Evolutionary conservation across 2,113 vertebrate genomes (phyloP), one percentile per base, ranked within the genome.

Genomic region (Willisornis vidua): DNA sequence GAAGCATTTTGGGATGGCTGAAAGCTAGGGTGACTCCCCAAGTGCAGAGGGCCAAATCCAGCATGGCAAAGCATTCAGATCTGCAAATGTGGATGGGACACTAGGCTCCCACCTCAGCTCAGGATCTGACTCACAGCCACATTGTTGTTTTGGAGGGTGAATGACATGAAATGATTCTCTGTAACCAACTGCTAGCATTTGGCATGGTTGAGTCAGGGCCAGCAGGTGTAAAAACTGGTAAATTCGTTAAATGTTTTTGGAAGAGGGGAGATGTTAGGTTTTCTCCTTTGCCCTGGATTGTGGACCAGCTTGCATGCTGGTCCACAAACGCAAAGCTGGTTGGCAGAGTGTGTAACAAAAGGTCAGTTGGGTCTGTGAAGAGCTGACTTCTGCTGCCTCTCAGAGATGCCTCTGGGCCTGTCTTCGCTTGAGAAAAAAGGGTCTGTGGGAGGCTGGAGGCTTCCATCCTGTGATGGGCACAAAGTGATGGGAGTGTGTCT

Each of bases 11-110:
- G 74, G 37, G 33, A 12, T 59, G 37, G 19, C 52, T 54, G 75
- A 61, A 61, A 79, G n/a, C 25, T 86, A 45, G 37, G 22, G 7
- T 62, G 61, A 28, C 14, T 49, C 25, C 41, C 16, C 12, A 31
- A 17, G 51, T 35, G 43, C 35, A 62, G 37, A 62, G 37, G 59
- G 59, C 37, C 61, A 62, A 62, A 79, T 45, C 61, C n/a, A 59
- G 39, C 1, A 0, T 0, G 3, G 75, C 0, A 1, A 63, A 65
- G 14, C 49, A 5, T 48, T 39, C 24, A 58, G 28, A 22, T 75
- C 57, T 75, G 49, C 33, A 54, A 58, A 54, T 37, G 22, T 48
- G 26, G 73, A 70, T 39, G 61, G 20, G 35, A 61, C 67, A 74
- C 35, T 0, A 1, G 45, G 45, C 37, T 59, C 10, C 43, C 23